Base-by-base conservation (phyloP, 2,797 vertebrate species). In the Hoplostethus mediterraneus region DNA sequence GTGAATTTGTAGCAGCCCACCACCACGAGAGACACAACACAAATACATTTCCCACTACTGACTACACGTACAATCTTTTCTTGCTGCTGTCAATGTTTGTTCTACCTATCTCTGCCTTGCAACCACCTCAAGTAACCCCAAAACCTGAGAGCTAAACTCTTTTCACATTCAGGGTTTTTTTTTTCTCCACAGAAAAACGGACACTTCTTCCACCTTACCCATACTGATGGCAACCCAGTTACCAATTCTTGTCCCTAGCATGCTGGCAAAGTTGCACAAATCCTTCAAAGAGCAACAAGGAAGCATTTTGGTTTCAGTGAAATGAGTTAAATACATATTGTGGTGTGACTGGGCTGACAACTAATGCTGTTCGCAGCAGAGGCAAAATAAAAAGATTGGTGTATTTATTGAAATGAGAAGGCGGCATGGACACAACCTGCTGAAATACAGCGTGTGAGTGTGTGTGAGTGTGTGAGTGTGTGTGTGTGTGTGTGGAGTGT, bases 401-500 rank as follows among this genome's bases (percentile, higher is more conserved):
- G 66, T 17, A 51, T 51, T 63, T 28, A 38, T 59, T 38, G 77
- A 59, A 73, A 69, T 0, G 65, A 79, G 13, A 63, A 36, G 68
- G 13, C 25, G 45, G 48, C 42, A 77, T 17, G 51, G 67, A 60
- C 59, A 65, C 54, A 74, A 67, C 78, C 68, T 77, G 72, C 48
- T 38, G 67, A 71, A 60, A 71, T 66, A n/a, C 7, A 8, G 10
- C 33, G 42, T 4, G 14, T n/a, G n/a, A 6, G 10, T 49, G 54
- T 31, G 45, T 49, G 25, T 57, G 66, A 64, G 73, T 56, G 67
- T 47, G 60, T 61, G 59, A 58, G 68, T 53, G 36, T 44, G 62
- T 4, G 36, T 1, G 36, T 33, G 36, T 44, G 8, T 52, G 67
- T 53, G 52, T 36, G 67, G 79, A 76, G 53, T 85, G 88, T 71